These are phyloP conservation scores for Branchellion lobata DNA, from an alignment of 2,888 invertebrate genomes.

Conservation along the genomic window DNA sequence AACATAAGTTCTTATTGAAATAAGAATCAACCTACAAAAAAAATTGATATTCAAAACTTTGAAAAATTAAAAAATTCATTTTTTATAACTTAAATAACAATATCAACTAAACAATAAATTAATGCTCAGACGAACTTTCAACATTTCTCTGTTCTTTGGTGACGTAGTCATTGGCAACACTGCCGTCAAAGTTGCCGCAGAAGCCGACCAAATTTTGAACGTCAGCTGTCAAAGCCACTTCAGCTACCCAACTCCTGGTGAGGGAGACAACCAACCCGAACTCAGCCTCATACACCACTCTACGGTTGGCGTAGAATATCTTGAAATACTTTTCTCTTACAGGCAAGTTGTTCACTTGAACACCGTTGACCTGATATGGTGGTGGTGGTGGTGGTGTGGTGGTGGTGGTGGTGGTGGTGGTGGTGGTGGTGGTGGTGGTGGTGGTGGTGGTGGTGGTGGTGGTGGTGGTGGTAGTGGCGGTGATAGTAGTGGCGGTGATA, in stretches of 20 bases:
- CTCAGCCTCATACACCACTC: not conserved
- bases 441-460: not conserved
- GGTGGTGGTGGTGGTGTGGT: no score
- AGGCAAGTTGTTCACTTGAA: conserved; percentile 23
- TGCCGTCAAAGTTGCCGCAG: conserved; percentile 27
- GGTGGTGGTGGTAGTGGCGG: not conserved
- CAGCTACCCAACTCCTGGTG: not conserved
- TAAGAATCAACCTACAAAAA: not conserved
- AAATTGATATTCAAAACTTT: no score
- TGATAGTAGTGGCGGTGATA: no score
- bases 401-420: not conserved
- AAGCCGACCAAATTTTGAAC: not conserved
- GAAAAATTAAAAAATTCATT: no score
- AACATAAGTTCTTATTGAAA: not conserved
- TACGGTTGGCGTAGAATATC: not conserved
- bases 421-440: not conserved
- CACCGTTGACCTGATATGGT: conserved; percentile 1
- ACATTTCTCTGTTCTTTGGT: conserved; percentile 1
- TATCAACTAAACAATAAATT: no score
- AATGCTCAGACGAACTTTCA: no score
- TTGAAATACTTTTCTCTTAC: not conserved
- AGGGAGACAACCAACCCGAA: not conserved
- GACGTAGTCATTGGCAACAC: not conserved
- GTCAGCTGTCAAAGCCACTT: not conserved
- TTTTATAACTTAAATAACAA: no score